Base-by-base conservation (phyloP, 1,140 invertebrate genomes). In the Orius laevigatus region DNA sequence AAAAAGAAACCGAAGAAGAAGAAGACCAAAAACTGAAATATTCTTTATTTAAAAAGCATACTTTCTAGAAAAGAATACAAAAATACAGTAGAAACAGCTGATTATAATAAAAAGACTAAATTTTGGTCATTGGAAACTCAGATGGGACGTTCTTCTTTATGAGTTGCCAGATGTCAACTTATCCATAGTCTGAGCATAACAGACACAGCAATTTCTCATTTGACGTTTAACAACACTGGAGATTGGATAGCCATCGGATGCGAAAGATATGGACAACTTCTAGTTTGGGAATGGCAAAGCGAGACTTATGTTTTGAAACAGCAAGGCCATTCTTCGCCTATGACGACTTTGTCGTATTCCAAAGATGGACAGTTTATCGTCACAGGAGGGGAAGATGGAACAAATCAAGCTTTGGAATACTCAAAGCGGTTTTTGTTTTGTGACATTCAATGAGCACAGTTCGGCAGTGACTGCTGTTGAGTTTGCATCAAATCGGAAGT, bases 251-350 rank as follows among this genome's bases (percentile, higher is more conserved):
- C 87, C 0, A 60, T 95, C 18, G 91, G 84, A 1, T 91, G 86
- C 60, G 70, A 76, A 1, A 76, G 77, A 34, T 68, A 84, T 2
- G 92, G 91, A 0, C 91, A 97, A 61, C 64, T 98, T 14, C 63
- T 97, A 10, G 92, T 98, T 5, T 98, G 93, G 92, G 94, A 98
- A 68, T 98, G 93, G 93, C 91, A 95, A 66, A 95, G 90, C 74
- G 90, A 98, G 69, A 89, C 88, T n/a, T 96, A 94, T 58, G 80
- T 94, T 0, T 78, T 98, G 73, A 98, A 98, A 61, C 92, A 98
- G 59, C 92, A 97, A 66, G 89, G 89, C 0, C 94, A 98, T 59
- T 79, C 79, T 41, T 81, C 84, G 59, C 82, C 84, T 59, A 92
- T 94, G 78, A 80, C 76, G 9, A 84, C 81, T 60, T 66, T 96